phyloP scores from a whole-genome alignment of 2,888 invertebrate species.

The Agrenia bidenticulata region DNA sequence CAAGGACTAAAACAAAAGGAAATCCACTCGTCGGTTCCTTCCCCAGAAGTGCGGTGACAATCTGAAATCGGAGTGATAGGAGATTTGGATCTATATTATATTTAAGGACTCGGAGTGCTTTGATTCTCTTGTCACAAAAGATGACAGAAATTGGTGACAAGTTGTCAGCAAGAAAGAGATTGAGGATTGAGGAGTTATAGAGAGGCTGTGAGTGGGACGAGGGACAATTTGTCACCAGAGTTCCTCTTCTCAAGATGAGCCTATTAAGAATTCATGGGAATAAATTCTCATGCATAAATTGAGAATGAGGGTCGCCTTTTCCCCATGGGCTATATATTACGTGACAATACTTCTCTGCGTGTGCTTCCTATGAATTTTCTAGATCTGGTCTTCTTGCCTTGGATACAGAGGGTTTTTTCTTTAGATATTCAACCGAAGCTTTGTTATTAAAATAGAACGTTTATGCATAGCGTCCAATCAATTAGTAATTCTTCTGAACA shows the following conservation, averaged over 20 bases:
- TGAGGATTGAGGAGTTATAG: neutral
- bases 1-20: conserved; percentile 6
- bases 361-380: too few species aligned
- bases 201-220: neutral
- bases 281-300: conserved; percentile 18
- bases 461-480: too few species aligned
- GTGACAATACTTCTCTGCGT: neutral
- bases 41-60: too few species aligned
- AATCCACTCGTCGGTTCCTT: neutral
- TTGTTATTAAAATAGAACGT: too few species aligned
- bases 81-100: too few species aligned
- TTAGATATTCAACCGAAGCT: too few species aligned
- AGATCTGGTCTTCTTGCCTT: too few species aligned
- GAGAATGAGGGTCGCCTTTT: neutral
- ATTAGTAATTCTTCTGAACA: too few species aligned
- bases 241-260: neutral
- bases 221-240: conserved; percentile 8
- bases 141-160: conserved; percentile 5
- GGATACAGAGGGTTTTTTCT: too few species aligned
- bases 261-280: conserved; percentile 15
- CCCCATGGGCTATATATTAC: conserved; percentile 12
- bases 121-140: neutral
- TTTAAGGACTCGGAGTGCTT: neutral
- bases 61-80: too few species aligned
- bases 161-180: conserved; percentile 7